Conservation (phyloP, 2,113 vertebrate genomes). For the Ciconia stormi region DNA sequence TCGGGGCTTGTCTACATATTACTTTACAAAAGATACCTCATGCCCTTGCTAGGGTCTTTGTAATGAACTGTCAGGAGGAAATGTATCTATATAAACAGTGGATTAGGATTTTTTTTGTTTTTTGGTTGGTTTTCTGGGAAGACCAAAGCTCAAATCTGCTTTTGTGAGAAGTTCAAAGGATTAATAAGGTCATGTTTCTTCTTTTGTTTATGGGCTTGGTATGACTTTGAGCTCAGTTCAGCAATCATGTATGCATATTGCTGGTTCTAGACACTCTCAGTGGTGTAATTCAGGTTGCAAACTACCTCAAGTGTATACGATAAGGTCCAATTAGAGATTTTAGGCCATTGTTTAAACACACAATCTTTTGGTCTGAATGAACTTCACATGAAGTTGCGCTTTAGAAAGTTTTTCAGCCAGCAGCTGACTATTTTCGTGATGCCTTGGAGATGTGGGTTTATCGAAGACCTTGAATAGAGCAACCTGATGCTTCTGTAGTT, state of each 20-base stretch:
- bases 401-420: not conserved
- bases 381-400: not conserved
- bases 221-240: not conserved
- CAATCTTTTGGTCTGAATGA: not conserved
- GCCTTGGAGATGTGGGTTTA: not conserved
- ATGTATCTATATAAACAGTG: not conserved
- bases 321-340: not conserved
- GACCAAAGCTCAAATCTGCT: not conserved
- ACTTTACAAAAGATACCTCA: not conserved
- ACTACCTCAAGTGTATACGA: not conserved
- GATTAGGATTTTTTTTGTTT: no score
- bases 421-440: not conserved
- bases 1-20: rapidly evolving
- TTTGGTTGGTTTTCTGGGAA: not conserved
- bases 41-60: not conserved
- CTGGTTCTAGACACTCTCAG: not conserved
- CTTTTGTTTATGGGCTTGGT: not conserved
- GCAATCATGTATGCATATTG: not conserved
- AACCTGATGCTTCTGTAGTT: not conserved
- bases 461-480: not conserved
- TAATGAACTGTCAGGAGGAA: not conserved
- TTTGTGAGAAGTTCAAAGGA: not conserved
- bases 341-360: not conserved
- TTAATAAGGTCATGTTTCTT: not conserved
- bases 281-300: not conserved